These are phyloP conservation scores for Sebastes vulpes DNA, from an alignment of 2,797 vertebrate species.

Conservation along the genomic window DNA sequence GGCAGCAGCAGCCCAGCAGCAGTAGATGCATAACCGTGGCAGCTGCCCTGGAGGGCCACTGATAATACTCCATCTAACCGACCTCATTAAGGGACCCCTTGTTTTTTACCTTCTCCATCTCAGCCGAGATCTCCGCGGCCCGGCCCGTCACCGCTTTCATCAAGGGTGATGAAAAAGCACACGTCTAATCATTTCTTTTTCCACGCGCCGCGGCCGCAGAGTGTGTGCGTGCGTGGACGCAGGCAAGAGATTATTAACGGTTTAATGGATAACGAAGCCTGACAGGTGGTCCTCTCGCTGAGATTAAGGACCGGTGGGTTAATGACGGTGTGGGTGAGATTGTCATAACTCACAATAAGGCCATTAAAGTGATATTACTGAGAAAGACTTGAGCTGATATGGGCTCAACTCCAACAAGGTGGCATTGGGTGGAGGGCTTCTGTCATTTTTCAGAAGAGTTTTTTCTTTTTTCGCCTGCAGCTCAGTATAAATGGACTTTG, in stretches of 20 bases:
- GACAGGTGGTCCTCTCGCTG: slow-evolving; percentile 78
- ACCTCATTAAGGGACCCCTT: slow-evolving; percentile 76
- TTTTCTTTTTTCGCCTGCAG: slow-evolving; percentile 49
- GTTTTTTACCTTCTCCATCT: slow-evolving; percentile 71
- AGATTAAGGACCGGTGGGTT: slow-evolving; percentile 80
- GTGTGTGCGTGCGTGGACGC: slow-evolving; percentile 19
- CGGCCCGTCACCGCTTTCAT: slow-evolving; percentile 34
- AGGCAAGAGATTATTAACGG: slow-evolving; percentile 74
- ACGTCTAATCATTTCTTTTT: slow-evolving; percentile 47
- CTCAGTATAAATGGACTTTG: slow-evolving; percentile 36
- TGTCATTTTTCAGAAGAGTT: slow-evolving; percentile 16
- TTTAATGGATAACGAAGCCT: slow-evolving; percentile 81
- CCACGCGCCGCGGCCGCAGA: neutral
- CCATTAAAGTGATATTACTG: slow-evolving; percentile 83
- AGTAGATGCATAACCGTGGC: slow-evolving; percentile 63
- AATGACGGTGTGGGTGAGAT: slow-evolving; percentile 79
- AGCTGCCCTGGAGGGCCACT: slow-evolving; percentile 64
- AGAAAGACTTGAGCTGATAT: slow-evolving; percentile 69
- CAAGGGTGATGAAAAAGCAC: slow-evolving; percentile 50
- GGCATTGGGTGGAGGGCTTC: slow-evolving; percentile 41
- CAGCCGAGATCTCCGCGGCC: slow-evolving; percentile 19
- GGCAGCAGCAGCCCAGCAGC: slow-evolving; percentile 14
- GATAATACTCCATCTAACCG: slow-evolving; percentile 74
- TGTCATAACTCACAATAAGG: slow-evolving; percentile 85
- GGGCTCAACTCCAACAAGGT: slow-evolving; percentile 72